Percentiles rank a stretch among this genome's conserved stretches.
Conservation (phyloP, 2,113 vertebrate genomes). For the Rhombomys opimus region DNA sequence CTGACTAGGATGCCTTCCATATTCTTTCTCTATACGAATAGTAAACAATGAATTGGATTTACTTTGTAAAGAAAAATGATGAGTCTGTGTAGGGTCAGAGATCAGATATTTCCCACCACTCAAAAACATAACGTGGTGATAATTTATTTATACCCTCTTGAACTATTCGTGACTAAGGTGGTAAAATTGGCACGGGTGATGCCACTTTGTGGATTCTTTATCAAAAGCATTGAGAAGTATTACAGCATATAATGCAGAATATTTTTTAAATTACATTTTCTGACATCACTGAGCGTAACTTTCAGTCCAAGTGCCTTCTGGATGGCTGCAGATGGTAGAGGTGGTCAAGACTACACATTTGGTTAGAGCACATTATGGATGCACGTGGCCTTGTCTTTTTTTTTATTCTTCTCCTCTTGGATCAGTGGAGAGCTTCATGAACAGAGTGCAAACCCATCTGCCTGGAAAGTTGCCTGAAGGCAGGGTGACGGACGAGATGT, state of each 20-base stretch:
- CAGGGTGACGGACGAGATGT: conserved; percentile 72
- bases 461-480: conserved; percentile 72
- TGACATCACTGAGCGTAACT: conserved; percentile 76
- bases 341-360: conserved; percentile 78
- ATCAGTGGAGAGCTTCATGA: conserved; percentile 74
- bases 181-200: neutral
- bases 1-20: neutral
- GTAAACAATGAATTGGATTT: neutral
- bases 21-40: conserved; percentile 39
- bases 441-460: conserved; percentile 76
- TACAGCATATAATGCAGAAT: conserved; percentile 47
- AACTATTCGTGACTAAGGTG: neutral
- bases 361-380: conserved; percentile 76
- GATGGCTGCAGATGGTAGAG: conserved; percentile 72
- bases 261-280: conserved; percentile 70
- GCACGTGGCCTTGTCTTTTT: conserved; percentile 77
- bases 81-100: neutral
- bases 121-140: conserved; percentile 15
- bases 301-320: conserved; percentile 67
- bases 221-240: conserved; percentile 53
- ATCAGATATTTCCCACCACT: neutral
- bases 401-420: conserved; percentile 39
- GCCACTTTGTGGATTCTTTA: conserved; percentile 55
- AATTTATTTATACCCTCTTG: conserved; percentile 17
- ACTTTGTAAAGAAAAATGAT: conserved; percentile 8